Percentiles rank a stretch among this genome's conserved stretches.
Evolutionary conservation across 2,113 vertebrate species (phyloP).

Genomic region (Clarias gariepinus): DNA sequence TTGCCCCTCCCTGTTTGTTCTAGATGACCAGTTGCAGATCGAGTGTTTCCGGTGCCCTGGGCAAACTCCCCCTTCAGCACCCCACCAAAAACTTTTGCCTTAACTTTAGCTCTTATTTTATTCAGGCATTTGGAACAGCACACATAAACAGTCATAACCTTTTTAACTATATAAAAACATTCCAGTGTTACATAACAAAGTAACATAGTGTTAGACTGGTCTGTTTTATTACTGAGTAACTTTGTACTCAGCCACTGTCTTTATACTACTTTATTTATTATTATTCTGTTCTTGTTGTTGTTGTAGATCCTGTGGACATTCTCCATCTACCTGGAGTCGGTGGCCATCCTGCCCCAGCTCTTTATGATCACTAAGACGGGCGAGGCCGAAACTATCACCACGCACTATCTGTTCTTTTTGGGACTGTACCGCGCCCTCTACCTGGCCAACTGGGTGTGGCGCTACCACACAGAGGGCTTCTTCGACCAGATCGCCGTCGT

Average conservation of each 20-base stretch:
- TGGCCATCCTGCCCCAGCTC: constrained; percentile 95
- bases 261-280: neutral
- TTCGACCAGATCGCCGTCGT: constrained; percentile 94
- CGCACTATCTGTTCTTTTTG: constrained; percentile 95
- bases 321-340: constrained; percentile 95
- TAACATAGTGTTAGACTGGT: too few species aligned
- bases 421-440: constrained; percentile 93
- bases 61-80: too few species aligned
- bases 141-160: too few species aligned
- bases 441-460: constrained; percentile 95
- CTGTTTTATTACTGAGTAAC: too few species aligned
- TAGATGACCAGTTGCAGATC: neutral
- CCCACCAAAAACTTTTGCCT: too few species aligned
- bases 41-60: too few species aligned
- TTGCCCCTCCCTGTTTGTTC: neutral
- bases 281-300: neutral
- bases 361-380: constrained; percentile 98
- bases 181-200: too few species aligned
- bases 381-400: constrained; percentile 95
- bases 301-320: constrained; percentile 94
- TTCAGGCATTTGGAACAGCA: too few species aligned
- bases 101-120: too few species aligned
- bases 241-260: neutral
- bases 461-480: constrained; percentile 90
- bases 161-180: too few species aligned